These are phyloP conservation scores for Danio albolineatus DNA, from an alignment of 2,797 vertebrate genomes.

Conservation along the genomic window DNA sequence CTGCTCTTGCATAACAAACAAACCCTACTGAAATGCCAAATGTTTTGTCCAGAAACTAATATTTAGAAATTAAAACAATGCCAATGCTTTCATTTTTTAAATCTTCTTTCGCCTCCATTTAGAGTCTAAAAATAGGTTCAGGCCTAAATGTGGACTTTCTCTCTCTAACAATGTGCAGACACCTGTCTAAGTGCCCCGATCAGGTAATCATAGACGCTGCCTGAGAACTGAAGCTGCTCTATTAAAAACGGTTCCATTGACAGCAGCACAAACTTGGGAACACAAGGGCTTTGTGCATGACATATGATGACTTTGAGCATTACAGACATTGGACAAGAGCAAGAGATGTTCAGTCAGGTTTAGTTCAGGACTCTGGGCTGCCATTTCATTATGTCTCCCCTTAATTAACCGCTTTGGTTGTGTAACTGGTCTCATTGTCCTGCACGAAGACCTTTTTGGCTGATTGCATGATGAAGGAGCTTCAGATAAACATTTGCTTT, in stretches of 20 bases:
- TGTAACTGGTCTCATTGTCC: no score
- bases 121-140: constrained; percentile 7
- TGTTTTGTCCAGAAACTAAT: neutral
- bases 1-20: neutral
- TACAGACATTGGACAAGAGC: neutral
- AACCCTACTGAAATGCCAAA: neutral
- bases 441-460: no score
- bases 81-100: neutral
- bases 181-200: neutral
- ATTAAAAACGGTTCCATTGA: constrained; percentile 4
- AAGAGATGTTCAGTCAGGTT: neutral
- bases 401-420: no score
- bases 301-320: constrained; percentile 4
- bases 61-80: neutral
- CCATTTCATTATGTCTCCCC: no score
- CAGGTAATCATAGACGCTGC: constrained; percentile 10
- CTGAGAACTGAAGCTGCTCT: constrained; percentile 2
- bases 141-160: neutral
- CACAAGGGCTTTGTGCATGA: constrained; percentile 9
- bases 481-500: no score
- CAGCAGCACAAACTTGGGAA: constrained; percentile 2
- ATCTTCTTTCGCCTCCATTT: neutral
- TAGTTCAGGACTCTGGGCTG: no score
- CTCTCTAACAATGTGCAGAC: neutral
- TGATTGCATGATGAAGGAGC: no score